Base-by-base conservation (phyloP, 2,797 vertebrate species). In the Coendou prehensilis region DNA sequence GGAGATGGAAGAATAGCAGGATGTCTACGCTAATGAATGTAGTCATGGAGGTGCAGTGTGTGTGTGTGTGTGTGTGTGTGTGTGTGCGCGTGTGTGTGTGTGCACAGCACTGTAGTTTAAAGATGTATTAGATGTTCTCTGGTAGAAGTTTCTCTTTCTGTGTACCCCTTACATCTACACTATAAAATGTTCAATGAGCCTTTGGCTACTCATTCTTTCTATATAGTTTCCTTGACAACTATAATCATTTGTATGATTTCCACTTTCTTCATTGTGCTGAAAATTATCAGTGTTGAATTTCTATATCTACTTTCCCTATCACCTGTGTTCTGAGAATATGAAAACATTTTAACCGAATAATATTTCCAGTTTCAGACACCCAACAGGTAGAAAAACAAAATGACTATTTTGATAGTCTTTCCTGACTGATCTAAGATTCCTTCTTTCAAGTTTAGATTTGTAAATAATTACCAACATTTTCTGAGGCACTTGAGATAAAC, bases 231-330 rank as follows among this genome's bases (percentile, higher is more conserved):
- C 22, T 85, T 75, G 23, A 91, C 79, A 86, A 76, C 59, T 93
- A 86, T 61, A 91, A 88, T 61, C 63, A 85, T 26, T 41, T 75
- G 0, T 80, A 45, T 86, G n/a, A 30, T 61, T 94, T 93, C 30
- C 14, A 73, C 28, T 88, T 88, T 91, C 57, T 54, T 37, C 33
- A 17, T 92, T 73, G 50, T 79, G 20, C 33, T 89, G 83, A 82
- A 81, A 76, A 88, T 57, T 14, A 85, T 95, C 73, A 85, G 47
- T 64, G 30, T 22, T 78, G n/a, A 94, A 89, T 93, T 94, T 85
- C 69, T 75, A 78, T 59, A 78, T 63, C 54, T 82, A 57, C 33
- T 92, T 92, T 76, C 71, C 56, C 26, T 91, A 33, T 71, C 9
- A 91, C 4, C 15, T 80, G 52, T 79, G 28, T 79, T 93, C 87